Percentiles rank a stretch among this genome's conserved stretches.
These are phyloP conservation scores for Panopea generosa DNA, from an alignment of 2,888 invertebrate genomes.

Conservation along the genomic window DNA sequence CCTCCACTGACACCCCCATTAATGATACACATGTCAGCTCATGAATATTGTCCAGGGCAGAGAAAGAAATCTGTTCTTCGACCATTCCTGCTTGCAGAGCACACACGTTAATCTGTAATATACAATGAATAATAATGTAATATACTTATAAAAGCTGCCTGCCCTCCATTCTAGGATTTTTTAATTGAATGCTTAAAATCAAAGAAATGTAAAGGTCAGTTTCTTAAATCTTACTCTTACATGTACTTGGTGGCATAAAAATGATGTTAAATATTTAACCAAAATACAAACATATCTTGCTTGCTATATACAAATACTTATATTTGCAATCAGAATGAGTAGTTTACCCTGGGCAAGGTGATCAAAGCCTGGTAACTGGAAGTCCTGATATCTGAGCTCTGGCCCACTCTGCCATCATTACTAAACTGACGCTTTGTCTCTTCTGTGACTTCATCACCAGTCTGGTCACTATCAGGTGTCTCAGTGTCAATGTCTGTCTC, in stretches of 20 bases:
- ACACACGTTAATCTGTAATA: slow-evolving; percentile 91
- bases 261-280: too few relatives aligned
- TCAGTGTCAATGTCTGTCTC: slow-evolving; percentile 46
- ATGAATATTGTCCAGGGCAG: slow-evolving; percentile 96
- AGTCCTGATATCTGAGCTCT: slow-evolving; percentile 72
- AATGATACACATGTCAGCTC: slow-evolving; percentile 97
- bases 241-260: too few relatives aligned
- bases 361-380: slow-evolving; percentile 83
- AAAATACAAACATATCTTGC: too few relatives aligned
- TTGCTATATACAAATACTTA: too few relatives aligned
- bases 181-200: too few relatives aligned
- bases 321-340: neutral
- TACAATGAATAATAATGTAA: too few relatives aligned
- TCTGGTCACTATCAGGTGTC: slow-evolving; percentile 49
- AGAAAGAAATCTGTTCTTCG: slow-evolving; percentile 97
- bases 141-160: too few relatives aligned
- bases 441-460: slow-evolving; percentile 8
- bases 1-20: slow-evolving; percentile 95
- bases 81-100: slow-evolving; percentile 97
- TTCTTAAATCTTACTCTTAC: too few relatives aligned
- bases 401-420: slow-evolving; percentile 56
- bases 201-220: too few relatives aligned
- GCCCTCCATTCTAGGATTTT: too few relatives aligned
- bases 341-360: slow-evolving; percentile 80
- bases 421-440: slow-evolving; percentile 55